Evolutionary conservation across 2,113 vertebrate genomes (phyloP).

Genomic region (Mus musculus): GRCm39 chr9:46596501-46597000

Average conservation of each 20-base stretch:
- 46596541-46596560: background rate
- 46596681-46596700: background rate
- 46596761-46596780: background rate
- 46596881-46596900: background rate
- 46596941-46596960: background rate
- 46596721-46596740: too few species aligned
- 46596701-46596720: background rate
- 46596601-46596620: background rate
- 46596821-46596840: background rate
- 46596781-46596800: background rate
- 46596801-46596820: background rate
- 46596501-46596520: background rate
- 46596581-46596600: background rate
- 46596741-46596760: accelerated
- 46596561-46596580: background rate
- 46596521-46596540: background rate
- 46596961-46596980: background rate
- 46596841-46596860: background rate
- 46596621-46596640: background rate
- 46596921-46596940: background rate
- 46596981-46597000: background rate
- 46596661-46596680: background rate
- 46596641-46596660: background rate
- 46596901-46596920: background rate
- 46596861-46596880: background rate